These are phyloP conservation scores for Manacus vitellinus DNA, from an alignment of 2,113 vertebrate species.

Conservation along the genomic window DNA sequence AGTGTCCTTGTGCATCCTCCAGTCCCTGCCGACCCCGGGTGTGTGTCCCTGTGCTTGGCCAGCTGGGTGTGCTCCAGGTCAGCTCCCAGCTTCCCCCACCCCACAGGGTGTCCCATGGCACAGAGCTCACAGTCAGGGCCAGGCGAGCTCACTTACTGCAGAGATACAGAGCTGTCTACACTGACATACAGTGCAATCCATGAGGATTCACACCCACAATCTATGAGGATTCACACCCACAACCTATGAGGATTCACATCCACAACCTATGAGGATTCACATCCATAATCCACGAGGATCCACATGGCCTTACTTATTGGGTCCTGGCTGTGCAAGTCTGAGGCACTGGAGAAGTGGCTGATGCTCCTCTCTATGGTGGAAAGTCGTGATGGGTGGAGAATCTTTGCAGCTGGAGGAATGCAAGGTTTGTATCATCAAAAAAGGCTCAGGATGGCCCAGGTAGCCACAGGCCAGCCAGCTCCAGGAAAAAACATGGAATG, in stretches of 20 bases:
- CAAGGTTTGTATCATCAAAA: neutral
- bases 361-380: neutral
- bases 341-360: neutral
- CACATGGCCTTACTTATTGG: fast-evolving
- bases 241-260: neutral
- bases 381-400: neutral
- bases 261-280: neutral
- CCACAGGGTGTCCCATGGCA: neutral
- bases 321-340: fast-evolving
- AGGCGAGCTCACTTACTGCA: neutral
- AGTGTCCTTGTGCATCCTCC: neutral
- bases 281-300: neutral
- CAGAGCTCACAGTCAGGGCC: neutral
- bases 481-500: neutral
- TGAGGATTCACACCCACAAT: neutral
- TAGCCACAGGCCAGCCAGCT: neutral
- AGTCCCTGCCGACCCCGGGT: fast-evolving
- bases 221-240: neutral
- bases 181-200: fast-evolving
- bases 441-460: neutral
- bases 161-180: fast-evolving
- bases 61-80: neutral
- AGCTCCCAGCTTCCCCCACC: neutral
- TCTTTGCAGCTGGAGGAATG: neutral
- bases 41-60: neutral